Evolutionary conservation across 1,140 invertebrate species (phyloP).

Genomic region (Carposina sasakii): DNA sequence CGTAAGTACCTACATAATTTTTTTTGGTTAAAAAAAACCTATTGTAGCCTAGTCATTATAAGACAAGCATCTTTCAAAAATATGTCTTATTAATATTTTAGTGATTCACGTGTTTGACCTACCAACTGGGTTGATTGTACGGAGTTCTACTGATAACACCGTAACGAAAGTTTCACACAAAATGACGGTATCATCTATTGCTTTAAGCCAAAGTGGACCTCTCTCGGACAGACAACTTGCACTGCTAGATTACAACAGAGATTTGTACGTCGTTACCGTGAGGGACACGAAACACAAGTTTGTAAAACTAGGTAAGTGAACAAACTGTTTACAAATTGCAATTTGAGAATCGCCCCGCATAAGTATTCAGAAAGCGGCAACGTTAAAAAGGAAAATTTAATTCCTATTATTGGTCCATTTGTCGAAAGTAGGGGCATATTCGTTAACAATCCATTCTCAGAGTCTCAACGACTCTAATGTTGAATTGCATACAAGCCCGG

Average conservation of each 20-base stretch:
- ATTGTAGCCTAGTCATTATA: not conserved
- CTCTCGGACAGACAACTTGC: conserved; percentile 66
- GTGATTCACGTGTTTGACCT: conserved; percentile 91
- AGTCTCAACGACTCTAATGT: no score
- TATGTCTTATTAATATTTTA: conserved; percentile 57
- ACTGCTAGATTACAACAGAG: conserved; percentile 63
- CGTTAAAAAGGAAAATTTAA: no score
- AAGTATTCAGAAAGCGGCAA: no score
- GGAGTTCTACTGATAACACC: conserved; percentile 75
- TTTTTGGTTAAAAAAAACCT: not conserved
- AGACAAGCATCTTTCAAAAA: not conserved
- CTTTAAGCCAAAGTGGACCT: conserved; percentile 85
- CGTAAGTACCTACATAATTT: conserved; percentile 63
- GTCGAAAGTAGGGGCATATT: no score
- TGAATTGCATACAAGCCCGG: no score
- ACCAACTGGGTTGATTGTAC: conserved; percentile 78
- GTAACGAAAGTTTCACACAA: conserved; percentile 76
- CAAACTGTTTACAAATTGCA: no score
- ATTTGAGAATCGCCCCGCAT: no score
- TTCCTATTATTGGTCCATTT: no score
- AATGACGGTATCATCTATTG: conserved; percentile 80
- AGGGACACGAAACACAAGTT: conserved; percentile 78
- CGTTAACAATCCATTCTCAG: no score
- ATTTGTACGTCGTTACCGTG: conserved; percentile 74
- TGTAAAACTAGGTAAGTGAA: conserved; percentile 81